Evolutionary conservation across 2,113 vertebrate species (phyloP), one percentile per base, ranked within the genome.

Genomic region (Globicephala melas): DNA sequence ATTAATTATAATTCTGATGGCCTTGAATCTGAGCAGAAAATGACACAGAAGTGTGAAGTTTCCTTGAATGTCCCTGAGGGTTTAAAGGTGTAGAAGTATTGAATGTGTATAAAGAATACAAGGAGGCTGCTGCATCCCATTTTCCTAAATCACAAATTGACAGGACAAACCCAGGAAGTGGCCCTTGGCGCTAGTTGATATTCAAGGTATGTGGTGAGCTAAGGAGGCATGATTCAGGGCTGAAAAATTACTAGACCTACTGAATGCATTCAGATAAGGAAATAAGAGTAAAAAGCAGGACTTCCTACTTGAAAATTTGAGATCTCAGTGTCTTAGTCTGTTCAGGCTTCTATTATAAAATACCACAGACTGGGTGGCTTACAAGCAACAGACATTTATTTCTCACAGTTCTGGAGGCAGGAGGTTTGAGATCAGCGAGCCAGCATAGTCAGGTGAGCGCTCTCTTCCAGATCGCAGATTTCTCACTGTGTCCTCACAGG

Each of bases 101-200:
- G 97, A 97, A 96, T 97, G 86, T 50, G 41, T 97, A 97, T 97
- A 98, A 98, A 97, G 97, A 98, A 96, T 77, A 97, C 88, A 96
- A 98, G 97, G 89, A 97, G 58, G 86, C 97, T 94, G 79, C 89
- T 95, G 96, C 84, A 95, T 98, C 87, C 94, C 94, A 88, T 97
- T 98, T 98, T 96, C 97, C 92, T 65, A 17, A 97, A 97, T 98
- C 97, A 97, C 97, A 97, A 98, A 94, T 87, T 97, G 97, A 98
- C 97, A 96, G 91, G 97, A 98, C 89, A 98, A 97, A 98, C 68
- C 82, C 97, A 53, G 80, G 71, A 95, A 98, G 87, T 97, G 98
- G 97, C 95, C 97, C 80, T 96, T 77, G 96, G 97, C 8, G 0
- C 90, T 98, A 55, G 86, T 88, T 98, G 94, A 92, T 93, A 98